Conservation (phyloP, 2,113 vertebrate genomes). For the Eidolon helvum region DNA sequence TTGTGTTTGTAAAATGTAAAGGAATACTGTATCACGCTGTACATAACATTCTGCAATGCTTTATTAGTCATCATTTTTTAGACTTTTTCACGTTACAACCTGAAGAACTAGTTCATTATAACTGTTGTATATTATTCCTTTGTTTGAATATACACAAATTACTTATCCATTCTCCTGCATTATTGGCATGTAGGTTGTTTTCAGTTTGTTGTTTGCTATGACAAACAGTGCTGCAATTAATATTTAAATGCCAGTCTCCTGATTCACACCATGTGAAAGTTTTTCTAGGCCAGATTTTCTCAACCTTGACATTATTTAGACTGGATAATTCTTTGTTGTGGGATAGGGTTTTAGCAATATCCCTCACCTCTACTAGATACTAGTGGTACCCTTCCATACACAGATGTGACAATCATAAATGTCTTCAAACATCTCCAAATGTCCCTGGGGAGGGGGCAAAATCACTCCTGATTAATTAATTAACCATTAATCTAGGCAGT, state of each 20-base stretch:
- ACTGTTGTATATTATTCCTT: neutral
- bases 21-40: neutral
- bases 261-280: neutral
- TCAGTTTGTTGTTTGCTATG: slow-evolving; percentile 45
- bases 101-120: slow-evolving; percentile 14
- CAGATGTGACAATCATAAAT: neutral
- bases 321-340: neutral
- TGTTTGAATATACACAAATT: neutral
- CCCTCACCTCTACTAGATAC: neutral
- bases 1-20: slow-evolving; percentile 20
- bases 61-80: slow-evolving; percentile 3
- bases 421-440: neutral
- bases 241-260: slow-evolving; percentile 26
- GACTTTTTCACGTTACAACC: neutral
- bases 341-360: neutral
- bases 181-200: neutral
- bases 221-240: slow-evolving; percentile 17
- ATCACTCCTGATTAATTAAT: neutral
- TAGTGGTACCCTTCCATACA: neutral
- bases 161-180: neutral
- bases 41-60: neutral
- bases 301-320: neutral
- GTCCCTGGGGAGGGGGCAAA: neutral
- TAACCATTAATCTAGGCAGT: neutral
- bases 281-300: neutral